Percentiles rank a stretch among this genome's conserved stretches.
phyloP scores from a whole-genome alignment of 2,113 vertebrate species.

The Halcyon senegalensis region DNA sequence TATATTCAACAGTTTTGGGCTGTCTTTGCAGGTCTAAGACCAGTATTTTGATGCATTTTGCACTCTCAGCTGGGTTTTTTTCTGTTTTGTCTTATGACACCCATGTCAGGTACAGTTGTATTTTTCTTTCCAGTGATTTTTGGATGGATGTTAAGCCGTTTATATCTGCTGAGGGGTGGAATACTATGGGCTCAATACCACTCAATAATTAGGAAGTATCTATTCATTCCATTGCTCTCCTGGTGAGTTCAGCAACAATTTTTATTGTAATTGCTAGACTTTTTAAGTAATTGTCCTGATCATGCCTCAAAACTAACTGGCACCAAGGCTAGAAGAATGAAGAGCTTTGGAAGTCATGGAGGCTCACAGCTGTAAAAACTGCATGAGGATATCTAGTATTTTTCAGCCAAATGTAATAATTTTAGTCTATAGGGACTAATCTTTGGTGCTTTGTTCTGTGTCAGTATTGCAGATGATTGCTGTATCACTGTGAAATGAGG shows the following conservation, averaged over 20 bases:
- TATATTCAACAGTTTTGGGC: neutral
- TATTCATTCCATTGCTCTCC: neutral
- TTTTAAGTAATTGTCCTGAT: neutral
- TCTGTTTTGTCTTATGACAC: neutral
- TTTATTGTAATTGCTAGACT: neutral
- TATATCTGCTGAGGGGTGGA: neutral
- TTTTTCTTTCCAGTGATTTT: neutral
- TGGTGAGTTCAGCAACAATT: neutral
- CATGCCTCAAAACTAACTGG: neutral
- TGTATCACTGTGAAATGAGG: neutral
- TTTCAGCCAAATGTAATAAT: neutral
- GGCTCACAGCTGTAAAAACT: neutral
- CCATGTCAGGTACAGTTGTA: neutral
- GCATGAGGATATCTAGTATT: neutral
- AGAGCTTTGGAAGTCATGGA: neutral
- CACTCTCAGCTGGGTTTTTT: neutral
- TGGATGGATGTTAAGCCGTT: neutral
- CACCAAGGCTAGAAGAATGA: neutral
- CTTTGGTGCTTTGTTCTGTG: neutral
- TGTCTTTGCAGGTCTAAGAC: neutral
- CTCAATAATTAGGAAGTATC: neutral
- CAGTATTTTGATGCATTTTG: neutral
- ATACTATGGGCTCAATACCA: neutral
- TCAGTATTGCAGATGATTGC: neutral
- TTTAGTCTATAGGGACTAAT: neutral